Percentiles rank a stretch among this genome's conserved stretches.
These are phyloP conservation scores for Canis aureus DNA, from an alignment of 2,113 vertebrate genomes.

Conservation along the genomic window DNA sequence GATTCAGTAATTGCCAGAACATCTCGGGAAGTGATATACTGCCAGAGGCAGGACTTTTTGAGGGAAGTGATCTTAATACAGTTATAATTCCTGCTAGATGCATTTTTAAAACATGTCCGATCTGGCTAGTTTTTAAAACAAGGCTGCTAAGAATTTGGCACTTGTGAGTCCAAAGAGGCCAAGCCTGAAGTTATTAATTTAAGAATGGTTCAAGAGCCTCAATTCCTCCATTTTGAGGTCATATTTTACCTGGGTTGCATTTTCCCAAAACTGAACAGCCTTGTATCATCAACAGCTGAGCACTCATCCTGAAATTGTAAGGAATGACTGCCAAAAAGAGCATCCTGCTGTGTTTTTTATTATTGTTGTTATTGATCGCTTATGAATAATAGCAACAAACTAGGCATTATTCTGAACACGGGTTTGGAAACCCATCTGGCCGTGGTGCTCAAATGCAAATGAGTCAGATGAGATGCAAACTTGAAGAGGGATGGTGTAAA, in stretches of 20 bases:
- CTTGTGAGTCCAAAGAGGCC: background rate
- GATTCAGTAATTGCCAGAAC: background rate
- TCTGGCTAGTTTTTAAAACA: background rate
- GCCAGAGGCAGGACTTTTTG: background rate
- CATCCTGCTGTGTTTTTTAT: background rate
- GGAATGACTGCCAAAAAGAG: background rate
- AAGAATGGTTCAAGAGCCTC: background rate
- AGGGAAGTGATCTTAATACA: background rate
- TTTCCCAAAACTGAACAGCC: background rate
- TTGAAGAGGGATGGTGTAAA: background rate
- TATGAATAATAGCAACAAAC: background rate
- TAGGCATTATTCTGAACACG: background rate
- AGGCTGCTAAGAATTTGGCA: background rate
- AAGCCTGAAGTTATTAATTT: conserved; percentile 28
- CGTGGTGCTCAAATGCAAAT: background rate
- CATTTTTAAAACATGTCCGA: background rate
- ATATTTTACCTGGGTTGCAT: background rate
- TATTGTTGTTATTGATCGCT: conserved; percentile 19
- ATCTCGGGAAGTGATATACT: background rate
- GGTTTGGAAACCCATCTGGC: conserved; percentile 12
- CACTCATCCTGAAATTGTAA: background rate
- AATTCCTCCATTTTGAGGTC: background rate
- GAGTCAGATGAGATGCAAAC: background rate
- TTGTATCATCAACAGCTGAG: background rate
- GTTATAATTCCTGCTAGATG: background rate